These are phyloP conservation scores for Neopelma chrysocephalum DNA, from an alignment of 2,797 vertebrate genomes.

Conservation along the genomic window DNA sequence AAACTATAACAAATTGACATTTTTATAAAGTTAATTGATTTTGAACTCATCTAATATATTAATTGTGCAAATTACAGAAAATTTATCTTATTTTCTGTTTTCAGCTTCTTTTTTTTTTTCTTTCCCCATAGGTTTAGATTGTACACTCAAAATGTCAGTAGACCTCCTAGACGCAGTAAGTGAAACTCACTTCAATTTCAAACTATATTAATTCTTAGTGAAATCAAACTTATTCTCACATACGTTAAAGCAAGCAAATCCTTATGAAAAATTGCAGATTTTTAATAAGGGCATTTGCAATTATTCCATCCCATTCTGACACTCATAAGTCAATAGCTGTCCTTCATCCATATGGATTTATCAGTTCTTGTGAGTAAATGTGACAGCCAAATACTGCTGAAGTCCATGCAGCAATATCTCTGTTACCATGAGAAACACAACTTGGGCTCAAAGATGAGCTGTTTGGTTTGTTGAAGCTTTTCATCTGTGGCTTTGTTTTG, in stretches of 20 bases:
- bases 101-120: background rate
- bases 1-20: background rate
- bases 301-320: slow-evolving; percentile 48
- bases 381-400: slow-evolving; percentile 63
- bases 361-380: slow-evolving; percentile 57
- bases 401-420: slow-evolving; percentile 54
- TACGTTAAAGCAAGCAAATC: slow-evolving; percentile 68
- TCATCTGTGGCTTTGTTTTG: background rate
- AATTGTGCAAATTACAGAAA: slow-evolving; percentile 28
- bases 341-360: slow-evolving; percentile 67
- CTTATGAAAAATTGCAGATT: slow-evolving; percentile 67
- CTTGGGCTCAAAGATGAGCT: background rate
- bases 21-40: slow-evolving; percentile 24
- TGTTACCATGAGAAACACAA: slow-evolving; percentile 38
- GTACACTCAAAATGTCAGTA: slow-evolving; percentile 59
- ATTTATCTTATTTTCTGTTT: background rate
- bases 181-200: slow-evolving; percentile 74
- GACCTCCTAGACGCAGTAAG: slow-evolving; percentile 57
- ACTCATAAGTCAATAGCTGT: slow-evolving; percentile 71
- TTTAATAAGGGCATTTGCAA: slow-evolving; percentile 72
- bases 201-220: slow-evolving; percentile 75
- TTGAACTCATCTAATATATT: background rate
- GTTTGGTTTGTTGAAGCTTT: background rate
- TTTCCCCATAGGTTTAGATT: background rate
- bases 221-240: slow-evolving; percentile 71